A percentile compares a stretch with the other conserved stretches of the same genome.
phyloP scores from a whole-genome alignment of 2,113 vertebrate species.

The Grammomys surdaster region DNA sequence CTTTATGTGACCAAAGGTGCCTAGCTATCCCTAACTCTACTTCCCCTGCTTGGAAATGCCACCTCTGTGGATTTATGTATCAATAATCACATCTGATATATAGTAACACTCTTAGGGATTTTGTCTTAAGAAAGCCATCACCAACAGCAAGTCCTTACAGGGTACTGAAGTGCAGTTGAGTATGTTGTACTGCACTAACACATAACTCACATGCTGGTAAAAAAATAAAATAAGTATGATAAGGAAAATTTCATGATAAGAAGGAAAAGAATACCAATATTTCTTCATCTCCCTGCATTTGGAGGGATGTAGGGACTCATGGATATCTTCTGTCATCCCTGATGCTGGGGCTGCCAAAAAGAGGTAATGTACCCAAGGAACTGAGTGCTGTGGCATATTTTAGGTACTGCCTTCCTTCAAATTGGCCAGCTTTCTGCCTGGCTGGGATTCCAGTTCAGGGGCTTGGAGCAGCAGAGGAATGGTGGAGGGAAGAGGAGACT shows the following conservation, averaged over 20 bases:
- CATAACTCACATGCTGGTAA: neutral
- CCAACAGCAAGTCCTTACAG: neutral
- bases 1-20: constrained; percentile 51
- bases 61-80: constrained; percentile 53
- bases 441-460: constrained; percentile 2
- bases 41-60: neutral
- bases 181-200: neutral
- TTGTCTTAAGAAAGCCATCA: constrained; percentile 26
- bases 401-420: neutral
- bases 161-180: neutral
- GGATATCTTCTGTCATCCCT: neutral
- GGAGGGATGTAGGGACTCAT: neutral
- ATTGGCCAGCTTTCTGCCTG: neutral
- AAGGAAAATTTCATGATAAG: neutral
- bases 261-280: neutral
- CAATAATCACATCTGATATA: neutral
- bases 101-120: constrained; percentile 20
- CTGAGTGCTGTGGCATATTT: neutral
- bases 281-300: neutral
- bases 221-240: neutral
- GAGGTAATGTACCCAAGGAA: neutral
- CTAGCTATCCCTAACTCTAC: too few relatives aligned
- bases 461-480: neutral
- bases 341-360: constrained; percentile 1
- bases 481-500: neutral